Conservation (phyloP, 2,888 invertebrate species). For the Urechis unicinctus region DNA sequence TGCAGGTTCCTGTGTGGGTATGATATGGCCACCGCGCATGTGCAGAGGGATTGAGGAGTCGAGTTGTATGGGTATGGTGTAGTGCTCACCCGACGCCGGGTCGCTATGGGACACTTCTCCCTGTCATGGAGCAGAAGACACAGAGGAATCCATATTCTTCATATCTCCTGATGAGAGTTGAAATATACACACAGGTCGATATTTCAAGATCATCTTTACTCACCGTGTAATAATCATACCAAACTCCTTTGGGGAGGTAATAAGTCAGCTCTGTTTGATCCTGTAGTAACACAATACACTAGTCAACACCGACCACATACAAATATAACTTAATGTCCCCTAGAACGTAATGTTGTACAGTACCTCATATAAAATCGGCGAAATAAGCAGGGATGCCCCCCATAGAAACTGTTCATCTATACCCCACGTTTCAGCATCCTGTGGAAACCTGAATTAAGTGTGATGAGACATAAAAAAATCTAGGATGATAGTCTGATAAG, state of each 20-base stretch:
- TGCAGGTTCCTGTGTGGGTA: conserved; percentile 16
- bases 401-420: conserved; percentile 45
- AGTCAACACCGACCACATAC: too few species aligned
- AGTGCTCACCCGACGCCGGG: too few species aligned
- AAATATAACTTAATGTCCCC: background rate
- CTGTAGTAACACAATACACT: too few species aligned
- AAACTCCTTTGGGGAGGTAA: conserved; percentile 31
- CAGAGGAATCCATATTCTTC: too few species aligned
- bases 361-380: conserved; percentile 35
- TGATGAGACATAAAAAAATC: too few species aligned
- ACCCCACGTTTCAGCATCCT: conserved; percentile 23
- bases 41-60: conserved; percentile 14
- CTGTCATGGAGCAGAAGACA: too few species aligned
- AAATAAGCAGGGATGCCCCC: conserved; percentile 49
- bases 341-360: background rate
- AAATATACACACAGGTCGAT: too few species aligned
- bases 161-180: too few species aligned
- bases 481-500: too few species aligned
- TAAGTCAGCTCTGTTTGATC: conserved; percentile 19
- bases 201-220: too few species aligned
- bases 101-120: too few species aligned
- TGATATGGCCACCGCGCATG: conserved; percentile 20
- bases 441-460: conserved; percentile 35
- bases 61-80: background rate
- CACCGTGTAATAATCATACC: conserved; percentile 40